These are phyloP conservation scores for Octopus bimaculoides DNA, from an alignment of 1,140 invertebrate species.

Conservation along the genomic window DNA sequence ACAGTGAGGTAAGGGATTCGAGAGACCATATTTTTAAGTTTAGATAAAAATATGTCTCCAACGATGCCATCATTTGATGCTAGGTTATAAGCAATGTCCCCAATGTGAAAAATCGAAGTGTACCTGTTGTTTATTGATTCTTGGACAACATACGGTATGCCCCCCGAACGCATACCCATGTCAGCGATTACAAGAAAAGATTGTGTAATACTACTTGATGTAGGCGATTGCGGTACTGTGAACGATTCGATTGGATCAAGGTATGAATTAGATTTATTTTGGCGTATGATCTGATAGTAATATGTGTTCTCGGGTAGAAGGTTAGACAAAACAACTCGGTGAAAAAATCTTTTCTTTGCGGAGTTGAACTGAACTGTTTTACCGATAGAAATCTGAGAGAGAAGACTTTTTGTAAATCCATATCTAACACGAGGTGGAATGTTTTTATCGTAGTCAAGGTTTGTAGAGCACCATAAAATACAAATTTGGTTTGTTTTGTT, in stretches of 20 bases:
- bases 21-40: constrained; percentile 50
- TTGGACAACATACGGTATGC: constrained; percentile 74
- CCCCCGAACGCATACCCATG: constrained; percentile 82
- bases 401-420: not conserved
- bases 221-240: not conserved
- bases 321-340: constrained; percentile 34
- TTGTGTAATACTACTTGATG: constrained; percentile 9
- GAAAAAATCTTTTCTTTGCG: constrained; percentile 28
- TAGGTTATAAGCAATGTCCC: constrained; percentile 57
- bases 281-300: constrained; percentile 34
- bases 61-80: constrained; percentile 39
- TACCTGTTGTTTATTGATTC: constrained; percentile 76
- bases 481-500: constrained; percentile 35
- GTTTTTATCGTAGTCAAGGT: not conserved
- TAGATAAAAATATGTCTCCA: constrained; percentile 53
- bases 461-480: constrained; percentile 36
- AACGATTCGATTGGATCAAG: constrained; percentile 23
- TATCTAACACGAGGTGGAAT: not conserved
- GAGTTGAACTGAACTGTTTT: constrained; percentile 19
- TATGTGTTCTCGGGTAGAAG: constrained; percentile 35
- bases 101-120: constrained; percentile 85
- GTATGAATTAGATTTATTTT: constrained; percentile 32
- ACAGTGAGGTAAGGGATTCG: constrained; percentile 56
- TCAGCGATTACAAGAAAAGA: constrained; percentile 81
- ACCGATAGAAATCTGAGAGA: constrained; percentile 9